These are phyloP conservation scores for Epizoanthus illoricatus DNA, from an alignment of 92 coral and sea anemone species.

Conservation along the genomic window DNA sequence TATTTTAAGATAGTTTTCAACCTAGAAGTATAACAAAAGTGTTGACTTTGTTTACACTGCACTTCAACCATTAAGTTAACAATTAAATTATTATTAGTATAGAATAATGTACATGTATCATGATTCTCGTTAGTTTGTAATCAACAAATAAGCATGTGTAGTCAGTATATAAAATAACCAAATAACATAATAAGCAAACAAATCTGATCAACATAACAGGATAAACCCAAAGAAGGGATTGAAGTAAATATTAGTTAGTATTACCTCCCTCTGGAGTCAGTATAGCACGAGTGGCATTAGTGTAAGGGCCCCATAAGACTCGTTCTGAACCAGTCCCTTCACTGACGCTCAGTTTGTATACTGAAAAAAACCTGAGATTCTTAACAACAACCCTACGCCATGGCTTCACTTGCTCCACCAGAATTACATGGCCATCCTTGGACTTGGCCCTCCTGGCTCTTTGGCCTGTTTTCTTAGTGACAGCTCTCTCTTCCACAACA, in stretches of 20 bases:
- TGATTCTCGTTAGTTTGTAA: too few species aligned
- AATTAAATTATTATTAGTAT: too few species aligned
- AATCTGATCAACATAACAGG: too few species aligned
- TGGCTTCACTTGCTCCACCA: conserved; percentile 21
- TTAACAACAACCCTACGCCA: conserved; percentile 22
- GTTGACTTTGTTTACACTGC: too few species aligned
- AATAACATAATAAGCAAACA: too few species aligned
- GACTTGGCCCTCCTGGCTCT: conserved; percentile 26
- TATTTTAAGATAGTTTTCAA: too few species aligned
- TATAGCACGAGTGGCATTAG: conserved; percentile 21
- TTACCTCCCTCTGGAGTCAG: conserved; percentile 43
- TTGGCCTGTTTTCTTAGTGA: neutral
- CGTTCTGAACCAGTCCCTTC: conserved; percentile 36
- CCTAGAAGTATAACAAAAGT: too few species aligned
- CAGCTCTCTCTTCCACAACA: conserved; percentile 35
- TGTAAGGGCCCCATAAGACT: conserved; percentile 36
- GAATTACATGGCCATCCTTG: conserved; percentile 20
- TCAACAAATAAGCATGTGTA: too few species aligned
- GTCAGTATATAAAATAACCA: too few species aligned
- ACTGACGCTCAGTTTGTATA: conserved; percentile 34
- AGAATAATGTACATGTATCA: too few species aligned
- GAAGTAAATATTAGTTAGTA: neutral
- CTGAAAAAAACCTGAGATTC: conserved; percentile 14
- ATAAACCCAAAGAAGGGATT: too few species aligned
- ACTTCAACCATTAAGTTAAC: too few species aligned